These are phyloP conservation scores for Mustela nigripes DNA, from an alignment of 2,113 vertebrate genomes.

Conservation along the genomic window DNA sequence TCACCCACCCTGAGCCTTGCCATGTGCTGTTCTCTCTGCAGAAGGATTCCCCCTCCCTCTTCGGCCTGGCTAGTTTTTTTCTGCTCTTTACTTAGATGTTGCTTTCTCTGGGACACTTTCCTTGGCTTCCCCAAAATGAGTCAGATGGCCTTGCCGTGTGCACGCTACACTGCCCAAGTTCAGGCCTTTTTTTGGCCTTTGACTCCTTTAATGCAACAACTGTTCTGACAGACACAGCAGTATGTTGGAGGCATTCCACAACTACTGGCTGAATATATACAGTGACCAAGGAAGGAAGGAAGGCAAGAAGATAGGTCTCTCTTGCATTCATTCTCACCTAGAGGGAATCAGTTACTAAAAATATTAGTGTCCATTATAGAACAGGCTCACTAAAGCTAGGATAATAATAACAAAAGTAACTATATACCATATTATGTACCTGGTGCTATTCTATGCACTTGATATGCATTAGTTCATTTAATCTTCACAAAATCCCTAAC, in stretches of 20 bases:
- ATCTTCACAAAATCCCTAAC: not conserved
- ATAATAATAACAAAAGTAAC: not conserved
- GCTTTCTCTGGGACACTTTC: not conserved
- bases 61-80: not conserved
- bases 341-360: not conserved
- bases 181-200: not conserved
- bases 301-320: not conserved
- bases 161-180: not conserved
- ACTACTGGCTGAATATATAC: not conserved
- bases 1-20: not conserved
- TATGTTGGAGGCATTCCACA: not conserved
- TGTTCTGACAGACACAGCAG: not conserved
- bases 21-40: not conserved
- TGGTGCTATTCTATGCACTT: not conserved
- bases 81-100: not conserved
- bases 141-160: not conserved
- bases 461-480: not conserved
- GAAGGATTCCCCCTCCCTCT: too few relatives aligned
- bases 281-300: not conserved
- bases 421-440: not conserved
- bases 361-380: not conserved
- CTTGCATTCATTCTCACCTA: not conserved
- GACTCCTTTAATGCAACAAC: not conserved
- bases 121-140: not conserved
- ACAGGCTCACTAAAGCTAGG: constrained; percentile 47